Percentiles rank a stretch among this genome's conserved stretches.
These are phyloP conservation scores for Calyptomena viridis DNA, from an alignment of 2,113 vertebrate genomes.

Conservation along the genomic window DNA sequence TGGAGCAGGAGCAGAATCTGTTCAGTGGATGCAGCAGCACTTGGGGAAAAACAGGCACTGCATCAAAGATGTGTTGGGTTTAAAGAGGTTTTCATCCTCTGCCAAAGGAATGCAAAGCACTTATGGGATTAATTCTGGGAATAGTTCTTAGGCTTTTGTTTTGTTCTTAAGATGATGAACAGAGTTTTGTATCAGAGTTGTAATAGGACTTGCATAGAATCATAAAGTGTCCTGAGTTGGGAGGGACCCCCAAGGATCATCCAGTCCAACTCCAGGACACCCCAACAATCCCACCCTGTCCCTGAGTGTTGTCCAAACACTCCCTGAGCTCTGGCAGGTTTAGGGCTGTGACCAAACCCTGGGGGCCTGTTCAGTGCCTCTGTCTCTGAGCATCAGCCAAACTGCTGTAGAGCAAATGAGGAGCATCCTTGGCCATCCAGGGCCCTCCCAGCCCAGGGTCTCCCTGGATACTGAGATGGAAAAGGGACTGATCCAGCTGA, in stretches of 20 bases:
- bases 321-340: neutral
- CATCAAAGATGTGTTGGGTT: neutral
- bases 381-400: neutral
- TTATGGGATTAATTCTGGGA: neutral
- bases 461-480: neutral
- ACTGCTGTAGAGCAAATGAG: neutral
- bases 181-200: neutral
- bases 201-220: neutral
- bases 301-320: fast-evolving
- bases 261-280: neutral
- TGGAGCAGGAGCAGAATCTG: neutral
- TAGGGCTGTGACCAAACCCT: neutral
- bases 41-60: neutral
- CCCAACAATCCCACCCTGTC: neutral
- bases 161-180: neutral
- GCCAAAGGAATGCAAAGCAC: neutral
- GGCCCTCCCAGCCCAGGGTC: neutral
- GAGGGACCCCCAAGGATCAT: neutral
- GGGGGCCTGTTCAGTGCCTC: neutral
- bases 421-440: neutral
- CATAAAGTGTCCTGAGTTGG: neutral
- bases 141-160: neutral
- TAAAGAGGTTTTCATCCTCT: neutral
- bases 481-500: neutral
- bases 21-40: neutral